Conservation (phyloP, 2,797 vertebrate species). For the Lerista edwardsae region DNA sequence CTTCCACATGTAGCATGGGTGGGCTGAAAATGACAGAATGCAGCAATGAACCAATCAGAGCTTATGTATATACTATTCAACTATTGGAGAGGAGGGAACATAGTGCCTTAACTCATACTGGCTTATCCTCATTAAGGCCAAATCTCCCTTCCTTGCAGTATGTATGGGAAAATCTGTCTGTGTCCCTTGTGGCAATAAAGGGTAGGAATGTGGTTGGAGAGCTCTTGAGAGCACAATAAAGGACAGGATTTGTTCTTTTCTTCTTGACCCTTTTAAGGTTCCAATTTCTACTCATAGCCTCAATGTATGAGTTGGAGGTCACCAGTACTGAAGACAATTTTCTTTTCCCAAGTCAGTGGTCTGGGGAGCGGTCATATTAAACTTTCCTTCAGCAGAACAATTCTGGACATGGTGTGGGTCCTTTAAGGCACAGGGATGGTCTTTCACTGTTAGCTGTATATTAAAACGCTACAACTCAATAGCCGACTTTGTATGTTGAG, state of each 20-base stretch:
- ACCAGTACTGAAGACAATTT: background rate
- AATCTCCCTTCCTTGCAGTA: background rate
- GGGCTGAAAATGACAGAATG: background rate
- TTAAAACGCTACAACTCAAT: background rate
- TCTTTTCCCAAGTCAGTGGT: background rate
- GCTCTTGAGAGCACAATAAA: background rate
- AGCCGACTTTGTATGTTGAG: rapidly evolving
- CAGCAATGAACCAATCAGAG: background rate
- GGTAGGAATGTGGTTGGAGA: background rate
- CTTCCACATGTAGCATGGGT: background rate
- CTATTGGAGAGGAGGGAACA: background rate
- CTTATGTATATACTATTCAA: background rate
- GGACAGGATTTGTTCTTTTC: background rate
- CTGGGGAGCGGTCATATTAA: background rate
- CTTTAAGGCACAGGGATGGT: background rate
- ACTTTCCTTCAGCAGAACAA: background rate
- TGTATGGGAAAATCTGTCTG: background rate
- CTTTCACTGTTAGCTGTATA: background rate
- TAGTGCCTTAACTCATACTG: background rate
- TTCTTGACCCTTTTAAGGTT: background rate
- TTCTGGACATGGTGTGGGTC: background rate
- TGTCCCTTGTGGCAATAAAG: background rate
- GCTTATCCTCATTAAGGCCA: background rate
- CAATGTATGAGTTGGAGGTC: background rate
- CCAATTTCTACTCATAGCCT: too few species aligned